Evolutionary conservation across 2,888 invertebrate genomes (phyloP).

Genomic region (Noctua janthina): DNA sequence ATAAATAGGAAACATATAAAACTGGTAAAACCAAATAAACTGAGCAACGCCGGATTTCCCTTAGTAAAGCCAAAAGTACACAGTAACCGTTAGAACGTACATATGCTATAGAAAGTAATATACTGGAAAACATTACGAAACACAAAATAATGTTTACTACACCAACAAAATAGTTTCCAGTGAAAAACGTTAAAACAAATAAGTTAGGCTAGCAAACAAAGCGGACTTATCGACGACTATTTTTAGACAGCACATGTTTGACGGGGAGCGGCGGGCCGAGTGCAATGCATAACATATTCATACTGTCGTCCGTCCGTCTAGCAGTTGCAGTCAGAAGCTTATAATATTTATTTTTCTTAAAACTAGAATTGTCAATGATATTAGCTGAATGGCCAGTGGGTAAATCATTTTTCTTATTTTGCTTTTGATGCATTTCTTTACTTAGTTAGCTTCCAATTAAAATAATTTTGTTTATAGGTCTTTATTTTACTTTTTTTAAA

Average conservation of each 20-base stretch:
- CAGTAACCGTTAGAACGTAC: slow-evolving; percentile 19
- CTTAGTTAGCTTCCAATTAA: background rate
- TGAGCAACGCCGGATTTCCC: slow-evolving; percentile 56
- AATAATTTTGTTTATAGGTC: background rate
- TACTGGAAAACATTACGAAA: slow-evolving; percentile 59
- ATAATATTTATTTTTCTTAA: slow-evolving; percentile 26
- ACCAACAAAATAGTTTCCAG: slow-evolving; percentile 61
- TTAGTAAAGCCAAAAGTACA: slow-evolving; percentile 49
- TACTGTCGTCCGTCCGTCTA: slow-evolving; percentile 57
- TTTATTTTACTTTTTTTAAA: background rate
- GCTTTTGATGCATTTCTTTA: background rate
- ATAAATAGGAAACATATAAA: slow-evolving; percentile 41
- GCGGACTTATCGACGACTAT: slow-evolving; percentile 65
- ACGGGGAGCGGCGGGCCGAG: slow-evolving; percentile 34
- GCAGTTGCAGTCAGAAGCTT: slow-evolving; percentile 31
- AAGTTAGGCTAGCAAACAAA: slow-evolving; percentile 66
- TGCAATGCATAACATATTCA: slow-evolving; percentile 63
- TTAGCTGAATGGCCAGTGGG: background rate
- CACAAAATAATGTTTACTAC: slow-evolving; percentile 63
- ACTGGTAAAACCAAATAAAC: slow-evolving; percentile 43
- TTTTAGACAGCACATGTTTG: slow-evolving; percentile 69
- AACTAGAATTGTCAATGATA: slow-evolving; percentile 8
- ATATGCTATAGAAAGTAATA: slow-evolving; percentile 34
- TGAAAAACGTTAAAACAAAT: slow-evolving; percentile 64
- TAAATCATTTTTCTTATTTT: slow-evolving; percentile 2